Evolutionary conservation across 2,113 vertebrate genomes (phyloP).

Genomic region (Callopanchax toddi): DNA sequence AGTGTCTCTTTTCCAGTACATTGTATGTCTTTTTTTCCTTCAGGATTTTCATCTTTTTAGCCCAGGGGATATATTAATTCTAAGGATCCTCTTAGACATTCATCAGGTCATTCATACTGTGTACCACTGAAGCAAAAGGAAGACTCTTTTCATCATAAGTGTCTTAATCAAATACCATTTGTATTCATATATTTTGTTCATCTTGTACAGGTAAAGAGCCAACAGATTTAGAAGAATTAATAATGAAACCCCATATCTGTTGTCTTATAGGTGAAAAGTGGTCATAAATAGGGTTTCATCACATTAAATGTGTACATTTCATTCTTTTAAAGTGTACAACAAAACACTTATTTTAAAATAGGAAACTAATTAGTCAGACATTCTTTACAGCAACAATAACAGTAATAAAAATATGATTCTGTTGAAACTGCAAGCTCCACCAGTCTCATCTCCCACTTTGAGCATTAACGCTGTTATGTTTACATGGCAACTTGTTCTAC

Average conservation of each 20-base stretch:
- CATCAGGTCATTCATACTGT: slow-evolving; percentile 61
- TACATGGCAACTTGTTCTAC: slow-evolving; percentile 83
- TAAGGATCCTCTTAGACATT: slow-evolving; percentile 48
- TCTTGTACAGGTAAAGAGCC: slow-evolving; percentile 8
- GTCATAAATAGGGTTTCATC: not conserved
- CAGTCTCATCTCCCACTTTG: slow-evolving; percentile 44
- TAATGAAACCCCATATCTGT: slow-evolving; percentile 32
- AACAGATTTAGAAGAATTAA: slow-evolving; percentile 55
- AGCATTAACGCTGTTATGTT: slow-evolving; percentile 79
- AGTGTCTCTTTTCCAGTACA: slow-evolving; percentile 33
- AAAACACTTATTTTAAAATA: slow-evolving; percentile 12
- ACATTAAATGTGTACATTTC: no score
- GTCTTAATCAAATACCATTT: slow-evolving; percentile 45
- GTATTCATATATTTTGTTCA: slow-evolving; percentile 38
- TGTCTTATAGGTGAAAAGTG: slow-evolving; percentile 5
- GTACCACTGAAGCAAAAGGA: slow-evolving; percentile 38
- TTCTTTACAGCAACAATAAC: slow-evolving; percentile 44
- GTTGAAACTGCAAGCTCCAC: slow-evolving; percentile 55
- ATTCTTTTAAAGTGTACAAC: not conserved
- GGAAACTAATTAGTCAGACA: slow-evolving; percentile 50
- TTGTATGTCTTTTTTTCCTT: slow-evolving; percentile 3
- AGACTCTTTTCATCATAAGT: slow-evolving; percentile 38
- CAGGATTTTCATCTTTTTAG: slow-evolving; percentile 12
- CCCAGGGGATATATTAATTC: slow-evolving; percentile 31
- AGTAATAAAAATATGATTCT: slow-evolving; percentile 67